Percentiles rank a stretch among this genome's conserved stretches.
Conservation (phyloP, 64 coral and sea anemone genomes). For the Dendronephthya gigantea region DNA sequence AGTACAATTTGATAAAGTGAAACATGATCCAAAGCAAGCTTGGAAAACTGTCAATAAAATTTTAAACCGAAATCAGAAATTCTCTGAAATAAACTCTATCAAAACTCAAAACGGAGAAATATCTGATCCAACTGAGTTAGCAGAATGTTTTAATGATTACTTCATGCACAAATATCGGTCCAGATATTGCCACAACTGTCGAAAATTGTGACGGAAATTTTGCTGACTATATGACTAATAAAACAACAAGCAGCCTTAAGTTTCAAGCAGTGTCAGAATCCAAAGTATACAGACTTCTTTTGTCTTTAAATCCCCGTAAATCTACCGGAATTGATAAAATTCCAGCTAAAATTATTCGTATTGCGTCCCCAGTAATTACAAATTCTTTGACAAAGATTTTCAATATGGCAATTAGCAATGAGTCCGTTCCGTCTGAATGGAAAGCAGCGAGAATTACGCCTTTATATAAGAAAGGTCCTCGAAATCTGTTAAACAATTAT, state of each 20-base stretch:
- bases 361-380: too few species aligned
- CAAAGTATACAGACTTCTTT: constrained; percentile 30
- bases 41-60: constrained; percentile 29
- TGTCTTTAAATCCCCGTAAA: constrained; percentile 12
- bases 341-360: constrained; percentile 17
- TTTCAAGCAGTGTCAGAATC: constrained; percentile 13
- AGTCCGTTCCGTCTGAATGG: constrained; percentile 17
- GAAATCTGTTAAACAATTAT: neutral
- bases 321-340: constrained; percentile 21
- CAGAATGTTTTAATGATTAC: neutral
- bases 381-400: constrained; percentile 17
- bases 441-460: constrained; percentile 20
- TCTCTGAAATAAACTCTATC: neutral
- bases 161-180: neutral
- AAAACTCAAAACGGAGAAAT: neutral
- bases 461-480: constrained; percentile 22
- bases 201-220: neutral
- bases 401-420: neutral
- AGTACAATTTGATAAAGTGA: neutral
- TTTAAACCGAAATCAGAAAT: neutral
- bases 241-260: neutral
- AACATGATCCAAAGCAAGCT: constrained; percentile 1
- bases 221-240: constrained; percentile 7
- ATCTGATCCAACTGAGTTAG: neutral
- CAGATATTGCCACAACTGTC: neutral